A percentile compares a stretch with the other conserved stretches of the same genome.
These are phyloP conservation scores for Venturia canescens DNA, from an alignment of 1,140 invertebrate genomes.

Conservation along the genomic window DNA sequence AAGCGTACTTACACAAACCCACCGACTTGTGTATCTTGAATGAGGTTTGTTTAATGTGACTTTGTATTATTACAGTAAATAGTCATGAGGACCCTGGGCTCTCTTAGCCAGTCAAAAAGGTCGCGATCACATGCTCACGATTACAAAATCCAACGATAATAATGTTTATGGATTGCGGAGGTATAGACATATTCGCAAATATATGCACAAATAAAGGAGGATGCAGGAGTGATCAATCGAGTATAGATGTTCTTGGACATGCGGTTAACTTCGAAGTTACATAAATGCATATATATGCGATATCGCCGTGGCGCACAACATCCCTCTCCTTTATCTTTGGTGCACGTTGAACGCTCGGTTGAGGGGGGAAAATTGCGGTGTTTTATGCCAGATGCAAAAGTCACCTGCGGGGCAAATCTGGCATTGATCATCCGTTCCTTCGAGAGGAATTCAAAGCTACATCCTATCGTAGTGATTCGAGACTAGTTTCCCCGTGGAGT, in stretches of 20 bases:
- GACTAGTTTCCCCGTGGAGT: not conserved
- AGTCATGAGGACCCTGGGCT: not conserved
- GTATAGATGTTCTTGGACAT: conserved; percentile 18
- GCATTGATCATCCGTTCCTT: conserved; percentile 25
- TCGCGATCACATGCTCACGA: conserved; percentile 9
- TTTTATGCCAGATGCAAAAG: conserved; percentile 44
- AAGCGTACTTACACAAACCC: not conserved
- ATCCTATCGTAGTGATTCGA: conserved; percentile 18
- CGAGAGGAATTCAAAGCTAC: not conserved
- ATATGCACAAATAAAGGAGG: not conserved
- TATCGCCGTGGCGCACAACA: conserved; percentile 12
- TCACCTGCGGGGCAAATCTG: conserved; percentile 35
- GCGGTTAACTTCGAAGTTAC: not conserved
- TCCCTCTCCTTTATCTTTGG: conserved; percentile 1
- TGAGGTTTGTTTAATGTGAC: conserved; percentile 8
- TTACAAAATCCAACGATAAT: conserved; percentile 34
- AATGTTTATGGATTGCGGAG: conserved; percentile 38
- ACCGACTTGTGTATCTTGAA: not conserved
- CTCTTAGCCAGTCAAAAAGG: not conserved
- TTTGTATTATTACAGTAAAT: conserved; percentile 14
- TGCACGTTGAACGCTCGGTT: not conserved
- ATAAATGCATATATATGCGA: not conserved
- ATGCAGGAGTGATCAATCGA: conserved; percentile 45
- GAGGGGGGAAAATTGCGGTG: conserved; percentile 39
- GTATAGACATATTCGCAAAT: conserved; percentile 22